Percentiles rank a stretch among this genome's conserved stretches.
Conservation (phyloP, 2,113 vertebrate genomes). For the Elephantulus edwardii region DNA sequence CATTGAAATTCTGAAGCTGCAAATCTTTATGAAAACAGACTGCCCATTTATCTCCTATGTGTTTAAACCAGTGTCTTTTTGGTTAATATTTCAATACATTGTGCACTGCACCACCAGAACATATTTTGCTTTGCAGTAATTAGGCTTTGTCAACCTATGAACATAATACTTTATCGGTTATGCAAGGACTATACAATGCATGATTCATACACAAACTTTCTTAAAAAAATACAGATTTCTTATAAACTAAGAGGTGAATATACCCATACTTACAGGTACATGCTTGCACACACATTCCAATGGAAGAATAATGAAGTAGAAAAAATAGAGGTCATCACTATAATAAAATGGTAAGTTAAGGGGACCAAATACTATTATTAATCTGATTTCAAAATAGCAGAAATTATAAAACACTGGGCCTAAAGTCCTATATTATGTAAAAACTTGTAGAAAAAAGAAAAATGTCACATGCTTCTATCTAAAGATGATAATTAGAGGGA, state of each 20-base stretch:
- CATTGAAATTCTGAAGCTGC: no score
- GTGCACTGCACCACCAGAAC: no score
- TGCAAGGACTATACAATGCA: background rate
- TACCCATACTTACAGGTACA: background rate
- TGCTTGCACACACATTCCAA: background rate
- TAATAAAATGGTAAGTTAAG: background rate
- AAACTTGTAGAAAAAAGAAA: background rate
- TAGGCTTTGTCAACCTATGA: background rate
- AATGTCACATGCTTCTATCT: background rate
- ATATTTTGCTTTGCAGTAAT: background rate
- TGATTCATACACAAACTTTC: background rate
- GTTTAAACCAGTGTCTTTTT: no score
- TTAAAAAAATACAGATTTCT: conserved; percentile 12
- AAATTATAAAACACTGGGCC: background rate
- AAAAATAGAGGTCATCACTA: background rate
- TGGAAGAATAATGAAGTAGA: background rate
- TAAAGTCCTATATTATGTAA: background rate
- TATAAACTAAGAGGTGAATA: background rate
- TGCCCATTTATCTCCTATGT: no score
- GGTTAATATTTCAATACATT: no score
- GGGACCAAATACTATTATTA: background rate
- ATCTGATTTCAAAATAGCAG: conserved; percentile 20
- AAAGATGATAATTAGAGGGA: conserved; percentile 26
- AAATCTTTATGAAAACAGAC: no score
- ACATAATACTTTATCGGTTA: background rate